Base-by-base conservation (phyloP, 2,113 vertebrate genomes). In the Craseonycteris thonglongyai region DNA sequence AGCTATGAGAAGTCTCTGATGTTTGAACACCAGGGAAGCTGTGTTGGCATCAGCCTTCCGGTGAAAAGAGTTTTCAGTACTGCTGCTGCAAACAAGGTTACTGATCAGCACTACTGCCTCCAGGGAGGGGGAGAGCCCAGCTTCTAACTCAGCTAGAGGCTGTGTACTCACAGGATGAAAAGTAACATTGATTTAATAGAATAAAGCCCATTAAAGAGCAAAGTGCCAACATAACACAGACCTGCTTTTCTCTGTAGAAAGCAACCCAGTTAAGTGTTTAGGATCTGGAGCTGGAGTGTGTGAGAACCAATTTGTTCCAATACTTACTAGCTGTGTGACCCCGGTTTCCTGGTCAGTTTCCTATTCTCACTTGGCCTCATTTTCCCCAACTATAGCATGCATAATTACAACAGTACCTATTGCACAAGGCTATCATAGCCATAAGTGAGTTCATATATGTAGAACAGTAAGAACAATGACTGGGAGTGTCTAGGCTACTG, bases 1-100 rank as follows among this genome's bases (percentile, higher is more conserved):
- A 80, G 45, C 38, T 79, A 45, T 0, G n/a, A 47, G 71, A 58
- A 91, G 75, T 65, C 13, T 47, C 9, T 51, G 5, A 45, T 86
- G 84, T n/a, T 8, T 74, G 56, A 58, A 42, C 4, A 45, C 35
- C 75, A 69, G 33, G 93, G 15, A 89, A 49, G 33, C 7, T 21
- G 18, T 7, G 40, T 10, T 4, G 0, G 42, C 3, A 0, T 24
- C 38, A 42, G 33, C 18, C 19, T 54, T 38, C 11, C 18, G 21
- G 38, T 45, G 66, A 65, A 28, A 19, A 14, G 13, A 12, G 45
- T 74, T 80, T 63, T 42, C 38, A 51, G 51, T 19, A 14, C 16
- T 8, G 12, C 33, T 59, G 63, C 35, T 9, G 8, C 12, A 35
- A 85, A 8, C 40, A 6, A 47, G 35, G 56, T 1, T 49, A 61